Percentiles rank a stretch among this genome's conserved stretches.
Conservation (phyloP, 2,888 invertebrate genomes). For the Temnothorax ravouxi region DNA sequence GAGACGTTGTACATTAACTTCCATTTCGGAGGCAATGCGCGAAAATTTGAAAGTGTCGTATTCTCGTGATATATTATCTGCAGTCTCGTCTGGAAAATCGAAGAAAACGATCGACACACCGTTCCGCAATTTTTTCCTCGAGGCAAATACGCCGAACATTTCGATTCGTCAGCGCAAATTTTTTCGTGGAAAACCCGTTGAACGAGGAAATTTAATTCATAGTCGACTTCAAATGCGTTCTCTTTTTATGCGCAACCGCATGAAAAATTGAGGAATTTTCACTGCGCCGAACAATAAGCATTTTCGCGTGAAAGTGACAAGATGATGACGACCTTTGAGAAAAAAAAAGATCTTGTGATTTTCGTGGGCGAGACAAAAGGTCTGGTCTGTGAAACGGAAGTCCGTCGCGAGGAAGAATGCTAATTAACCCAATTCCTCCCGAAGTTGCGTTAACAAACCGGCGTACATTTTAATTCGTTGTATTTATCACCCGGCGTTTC, state of each 20-base stretch:
- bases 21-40: constrained; percentile 10
- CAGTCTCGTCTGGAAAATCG: constrained; percentile 22
- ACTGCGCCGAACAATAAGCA: constrained; percentile 34
- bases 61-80: constrained; percentile 26
- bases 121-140: not conserved
- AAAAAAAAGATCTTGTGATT: not conserved
- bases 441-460: constrained; percentile 25
- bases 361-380: constrained; percentile 24
- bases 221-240: constrained; percentile 28
- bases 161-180: constrained; percentile 10
- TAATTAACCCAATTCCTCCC: constrained; percentile 51
- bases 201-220: constrained; percentile 15
- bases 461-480: constrained; percentile 4
- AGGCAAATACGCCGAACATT: not conserved
- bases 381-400: constrained; percentile 36
- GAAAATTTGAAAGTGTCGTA: not conserved
- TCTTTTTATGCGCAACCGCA: constrained; percentile 22
- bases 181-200: not conserved
- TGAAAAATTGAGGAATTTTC: constrained; percentile 33
- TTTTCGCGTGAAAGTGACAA: constrained; percentile 51
- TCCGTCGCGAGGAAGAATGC: constrained; percentile 10
- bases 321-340: constrained; percentile 31
- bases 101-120: not conserved
- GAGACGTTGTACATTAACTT: constrained; percentile 8
- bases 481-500: constrained; percentile 12